Conservation (phyloP, 2,888 invertebrate species). For the Achlya flavicornis region DNA sequence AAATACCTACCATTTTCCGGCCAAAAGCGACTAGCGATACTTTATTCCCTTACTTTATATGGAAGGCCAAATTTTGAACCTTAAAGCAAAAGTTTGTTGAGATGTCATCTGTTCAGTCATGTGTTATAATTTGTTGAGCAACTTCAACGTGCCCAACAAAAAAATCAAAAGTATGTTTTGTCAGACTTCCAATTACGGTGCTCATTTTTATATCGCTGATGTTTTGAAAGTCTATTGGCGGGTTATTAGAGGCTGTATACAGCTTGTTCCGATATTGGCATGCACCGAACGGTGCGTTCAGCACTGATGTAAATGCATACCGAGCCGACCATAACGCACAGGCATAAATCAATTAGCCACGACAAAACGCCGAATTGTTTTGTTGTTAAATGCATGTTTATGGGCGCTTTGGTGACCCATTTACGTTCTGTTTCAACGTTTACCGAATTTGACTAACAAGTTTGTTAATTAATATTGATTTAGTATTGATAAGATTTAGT, state of each 20-base stretch:
- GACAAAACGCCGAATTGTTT: slow-evolving; percentile 55
- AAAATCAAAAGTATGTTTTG: slow-evolving; percentile 12
- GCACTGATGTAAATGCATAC: slow-evolving; percentile 34
- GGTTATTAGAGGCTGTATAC: background rate
- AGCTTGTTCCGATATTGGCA: slow-evolving; percentile 8
- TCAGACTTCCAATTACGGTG: slow-evolving; percentile 4
- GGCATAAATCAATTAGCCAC: slow-evolving; percentile 60
- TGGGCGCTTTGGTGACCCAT: slow-evolving; percentile 24
- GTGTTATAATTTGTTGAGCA: slow-evolving; percentile 12
- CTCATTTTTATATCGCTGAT: background rate
- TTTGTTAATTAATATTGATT: slow-evolving; percentile 5
- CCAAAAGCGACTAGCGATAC: background rate
- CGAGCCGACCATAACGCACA: slow-evolving; percentile 32
- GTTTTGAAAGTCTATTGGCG: background rate
- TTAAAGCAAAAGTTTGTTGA: slow-evolving; percentile 9
- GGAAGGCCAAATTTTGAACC: background rate
- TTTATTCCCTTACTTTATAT: background rate
- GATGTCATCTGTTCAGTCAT: slow-evolving; percentile 14
- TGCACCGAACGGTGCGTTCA: slow-evolving; percentile 20
- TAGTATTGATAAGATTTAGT: background rate
- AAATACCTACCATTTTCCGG: background rate
- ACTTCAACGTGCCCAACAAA: slow-evolving; percentile 1
- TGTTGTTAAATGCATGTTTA: slow-evolving; percentile 38
- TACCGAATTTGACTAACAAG: background rate
- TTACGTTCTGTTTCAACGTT: background rate